A percentile compares a stretch with the other conserved stretches of the same genome.
Evolutionary conservation across 2,888 invertebrate genomes (phyloP).

Genomic region (Agonum fuliginosum): DNA sequence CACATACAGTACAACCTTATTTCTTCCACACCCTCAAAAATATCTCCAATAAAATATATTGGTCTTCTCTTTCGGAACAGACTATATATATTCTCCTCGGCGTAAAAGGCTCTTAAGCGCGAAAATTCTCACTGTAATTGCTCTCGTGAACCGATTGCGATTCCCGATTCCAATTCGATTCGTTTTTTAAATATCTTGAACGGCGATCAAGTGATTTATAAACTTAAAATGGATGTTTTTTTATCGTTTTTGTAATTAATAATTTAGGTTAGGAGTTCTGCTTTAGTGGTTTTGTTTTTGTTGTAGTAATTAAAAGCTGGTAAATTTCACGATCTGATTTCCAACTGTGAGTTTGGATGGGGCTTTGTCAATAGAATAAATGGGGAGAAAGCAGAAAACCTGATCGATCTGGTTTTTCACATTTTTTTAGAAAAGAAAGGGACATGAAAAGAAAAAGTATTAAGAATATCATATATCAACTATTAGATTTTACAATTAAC

Average conservation of each 20-base stretch:
- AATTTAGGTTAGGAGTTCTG: slow-evolving; percentile 42
- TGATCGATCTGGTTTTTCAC: slow-evolving; percentile 12
- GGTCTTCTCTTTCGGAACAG: neutral
- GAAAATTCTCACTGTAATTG: slow-evolving; percentile 30
- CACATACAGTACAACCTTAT: no score
- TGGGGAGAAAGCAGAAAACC: slow-evolving; percentile 7
- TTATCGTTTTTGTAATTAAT: slow-evolving; percentile 45
- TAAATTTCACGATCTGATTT: slow-evolving; percentile 39
- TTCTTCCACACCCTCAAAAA: no score
- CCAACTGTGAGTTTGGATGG: slow-evolving; percentile 11
- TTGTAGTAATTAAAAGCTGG: slow-evolving; percentile 41
- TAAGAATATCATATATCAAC: slow-evolving; percentile 16
- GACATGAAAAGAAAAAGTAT: no score
- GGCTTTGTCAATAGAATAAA: slow-evolving; percentile 30
- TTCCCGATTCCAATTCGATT: slow-evolving; percentile 47
- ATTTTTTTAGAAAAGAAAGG: neutral
- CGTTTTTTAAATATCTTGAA: slow-evolving; percentile 47
- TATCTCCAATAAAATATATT: no score
- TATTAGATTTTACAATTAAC: no score
- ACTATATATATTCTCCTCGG: neutral
- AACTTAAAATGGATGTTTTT: slow-evolving; percentile 47
- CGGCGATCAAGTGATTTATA: slow-evolving; percentile 49
- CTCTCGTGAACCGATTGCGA: neutral
- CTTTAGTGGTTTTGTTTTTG: slow-evolving; percentile 27
- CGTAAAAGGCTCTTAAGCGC: slow-evolving; percentile 9